A percentile compares a stretch with the other conserved stretches of the same genome.
phyloP scores from a whole-genome alignment of 1,140 invertebrate species.

The Drosophila subobscura region DNA sequence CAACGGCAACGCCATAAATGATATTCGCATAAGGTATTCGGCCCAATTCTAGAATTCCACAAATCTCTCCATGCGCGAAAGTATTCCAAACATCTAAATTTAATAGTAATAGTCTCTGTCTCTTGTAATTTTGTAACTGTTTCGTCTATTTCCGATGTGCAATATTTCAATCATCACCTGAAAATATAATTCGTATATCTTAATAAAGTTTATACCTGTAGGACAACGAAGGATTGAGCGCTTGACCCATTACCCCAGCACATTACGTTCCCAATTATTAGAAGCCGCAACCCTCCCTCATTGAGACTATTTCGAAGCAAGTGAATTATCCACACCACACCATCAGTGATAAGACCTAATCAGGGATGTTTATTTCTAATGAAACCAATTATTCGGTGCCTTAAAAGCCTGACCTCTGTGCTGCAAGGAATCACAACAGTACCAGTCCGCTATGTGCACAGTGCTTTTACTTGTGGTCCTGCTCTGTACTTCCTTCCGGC shows the following conservation, averaged over 20 bases:
- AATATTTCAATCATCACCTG: constrained; percentile 66
- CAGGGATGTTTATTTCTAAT: constrained; percentile 49
- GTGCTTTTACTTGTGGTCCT: constrained; percentile 17
- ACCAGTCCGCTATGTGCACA: constrained; percentile 32
- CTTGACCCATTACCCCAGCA: no score
- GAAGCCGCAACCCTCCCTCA: no score
- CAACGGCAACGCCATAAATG: constrained; percentile 58
- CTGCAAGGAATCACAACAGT: constrained; percentile 3
- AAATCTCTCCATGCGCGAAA: constrained; percentile 23
- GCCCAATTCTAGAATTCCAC: constrained; percentile 9
- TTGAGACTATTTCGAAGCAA: not conserved
- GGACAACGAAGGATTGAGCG: no score
- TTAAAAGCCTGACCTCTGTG: constrained; percentile 36
- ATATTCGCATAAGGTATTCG: constrained; percentile 14
- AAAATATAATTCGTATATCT: constrained; percentile 43
- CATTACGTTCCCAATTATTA: no score
- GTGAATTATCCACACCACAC: not conserved
- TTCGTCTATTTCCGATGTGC: constrained; percentile 50
- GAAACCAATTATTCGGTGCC: constrained; percentile 48
- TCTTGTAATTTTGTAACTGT: constrained; percentile 6
- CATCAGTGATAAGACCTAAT: constrained; percentile 45
- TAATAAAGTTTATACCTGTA: constrained; percentile 26
- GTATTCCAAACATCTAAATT: constrained; percentile 6
- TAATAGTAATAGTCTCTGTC: constrained; percentile 1
- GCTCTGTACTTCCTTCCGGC: not conserved